These are phyloP conservation scores for Scaptomyza montana DNA, from an alignment of 1,140 invertebrate genomes.

Conservation along the genomic window DNA sequence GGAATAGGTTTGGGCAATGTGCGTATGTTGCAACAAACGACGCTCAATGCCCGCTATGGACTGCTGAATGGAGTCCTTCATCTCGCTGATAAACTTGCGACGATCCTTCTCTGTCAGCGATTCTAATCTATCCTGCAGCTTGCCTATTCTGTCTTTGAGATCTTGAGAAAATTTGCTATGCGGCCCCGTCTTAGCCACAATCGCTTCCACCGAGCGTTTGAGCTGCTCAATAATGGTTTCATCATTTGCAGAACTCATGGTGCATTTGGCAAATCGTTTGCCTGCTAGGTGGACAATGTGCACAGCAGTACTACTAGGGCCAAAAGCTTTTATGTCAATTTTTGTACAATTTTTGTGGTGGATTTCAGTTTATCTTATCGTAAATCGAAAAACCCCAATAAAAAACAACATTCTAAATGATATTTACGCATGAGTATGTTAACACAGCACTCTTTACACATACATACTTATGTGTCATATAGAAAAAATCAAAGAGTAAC, in stretches of 20 bases:
- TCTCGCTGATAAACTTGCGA: constrained; percentile 62
- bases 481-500: constrained; percentile 12
- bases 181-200: constrained; percentile 69
- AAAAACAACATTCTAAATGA: constrained; percentile 55
- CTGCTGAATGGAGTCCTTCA: constrained; percentile 67
- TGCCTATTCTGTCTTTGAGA: constrained; percentile 58
- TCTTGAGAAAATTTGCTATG: constrained; percentile 69
- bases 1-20: constrained; percentile 66
- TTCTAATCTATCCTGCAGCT: constrained; percentile 66
- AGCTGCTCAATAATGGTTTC: constrained; percentile 65
- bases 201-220: constrained; percentile 61
- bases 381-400: constrained; percentile 68
- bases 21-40: constrained; percentile 60
- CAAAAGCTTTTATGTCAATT: constrained; percentile 24
- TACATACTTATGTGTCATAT: neutral
- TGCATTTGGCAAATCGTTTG: neutral
- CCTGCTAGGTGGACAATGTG: constrained; percentile 5
- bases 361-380: constrained; percentile 70
- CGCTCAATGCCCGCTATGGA: constrained; percentile 64
- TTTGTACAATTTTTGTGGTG: constrained; percentile 41
- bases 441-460: constrained; percentile 47
- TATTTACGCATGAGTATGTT: constrained; percentile 38
- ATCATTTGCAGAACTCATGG: constrained; percentile 34
- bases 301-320: neutral
- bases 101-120: constrained; percentile 58